phyloP scores from a whole-genome alignment of 2,797 vertebrate genomes.

The Meriones psammophilus region DNA sequence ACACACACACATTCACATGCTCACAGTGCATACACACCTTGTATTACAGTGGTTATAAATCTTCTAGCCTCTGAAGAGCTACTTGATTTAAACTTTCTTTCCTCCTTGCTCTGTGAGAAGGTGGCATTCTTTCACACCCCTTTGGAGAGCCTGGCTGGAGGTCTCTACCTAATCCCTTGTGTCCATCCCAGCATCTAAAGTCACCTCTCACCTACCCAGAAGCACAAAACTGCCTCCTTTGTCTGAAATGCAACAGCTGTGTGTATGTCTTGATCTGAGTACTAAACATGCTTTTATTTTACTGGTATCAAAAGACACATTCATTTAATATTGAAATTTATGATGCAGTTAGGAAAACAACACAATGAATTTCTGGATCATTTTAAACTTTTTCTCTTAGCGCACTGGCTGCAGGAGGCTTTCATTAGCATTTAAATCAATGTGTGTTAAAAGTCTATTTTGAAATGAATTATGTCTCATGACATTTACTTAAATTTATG shows the following conservation, averaged over 20 bases:
- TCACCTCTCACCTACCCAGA: background rate
- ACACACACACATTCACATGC: background rate
- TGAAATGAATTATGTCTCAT: constrained; percentile 69
- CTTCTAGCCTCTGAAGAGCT: constrained; percentile 10
- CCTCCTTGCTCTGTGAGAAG: constrained; percentile 29
- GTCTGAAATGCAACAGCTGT: constrained; percentile 42
- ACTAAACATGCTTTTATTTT: constrained; percentile 25
- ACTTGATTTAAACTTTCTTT: background rate
- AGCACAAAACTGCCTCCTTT: constrained; percentile 7
- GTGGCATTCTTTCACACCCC: background rate
- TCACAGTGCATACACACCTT: background rate
- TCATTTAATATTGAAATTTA: constrained; percentile 69
- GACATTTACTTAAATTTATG: constrained; percentile 73
- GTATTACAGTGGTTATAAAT: background rate
- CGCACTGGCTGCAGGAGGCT: constrained; percentile 29
- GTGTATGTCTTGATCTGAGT: background rate
- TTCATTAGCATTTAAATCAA: constrained; percentile 72
- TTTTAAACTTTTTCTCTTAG: constrained; percentile 49
- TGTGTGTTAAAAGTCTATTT: constrained; percentile 35
- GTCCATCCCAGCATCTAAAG: background rate
- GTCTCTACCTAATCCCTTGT: constrained; percentile 5
- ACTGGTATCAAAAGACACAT: constrained; percentile 29
- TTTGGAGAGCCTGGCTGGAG: background rate
- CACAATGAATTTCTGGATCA: constrained; percentile 49
- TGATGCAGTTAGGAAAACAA: constrained; percentile 51